These are phyloP conservation scores for Smithornis capensis DNA, from an alignment of 2,113 vertebrate genomes.

Conservation along the genomic window DNA sequence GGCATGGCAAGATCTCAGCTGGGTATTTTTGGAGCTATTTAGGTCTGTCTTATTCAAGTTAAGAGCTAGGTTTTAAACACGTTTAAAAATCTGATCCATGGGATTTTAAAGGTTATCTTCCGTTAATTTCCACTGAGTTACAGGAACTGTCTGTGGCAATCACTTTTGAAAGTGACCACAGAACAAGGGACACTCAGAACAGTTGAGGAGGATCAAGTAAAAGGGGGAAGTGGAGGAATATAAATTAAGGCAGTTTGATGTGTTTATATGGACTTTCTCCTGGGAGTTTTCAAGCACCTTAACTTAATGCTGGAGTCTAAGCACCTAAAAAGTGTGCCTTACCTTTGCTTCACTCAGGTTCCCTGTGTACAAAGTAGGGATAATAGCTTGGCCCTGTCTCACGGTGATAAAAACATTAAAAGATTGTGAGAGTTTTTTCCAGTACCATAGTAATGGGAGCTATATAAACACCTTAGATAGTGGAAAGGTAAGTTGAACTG, in stretches of 20 bases:
- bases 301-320: not conserved
- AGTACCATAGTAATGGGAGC: not conserved
- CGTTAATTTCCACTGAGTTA: not conserved
- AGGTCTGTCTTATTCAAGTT: not conserved
- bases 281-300: not conserved
- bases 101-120: not conserved
- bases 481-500: conserved; percentile 19
- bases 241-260: not conserved
- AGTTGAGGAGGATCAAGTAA: not conserved
- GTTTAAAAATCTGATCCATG: not conserved
- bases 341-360: not conserved
- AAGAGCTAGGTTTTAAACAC: not conserved
- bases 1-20: not conserved
- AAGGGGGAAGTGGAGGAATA: not conserved
- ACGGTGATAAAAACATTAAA: conserved; percentile 39
- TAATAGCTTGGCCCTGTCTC: conserved; percentile 26
- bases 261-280: not conserved
- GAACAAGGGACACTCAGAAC: not conserved
- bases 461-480: conserved; percentile 39
- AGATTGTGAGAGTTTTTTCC: not conserved
- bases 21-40: not conserved
- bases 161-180: not conserved
- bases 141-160: not conserved
- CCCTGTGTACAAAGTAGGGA: not conserved
- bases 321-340: not conserved